Base-by-base conservation (phyloP, 2,113 vertebrate species). In the Melanerpes formicivorus region DNA sequence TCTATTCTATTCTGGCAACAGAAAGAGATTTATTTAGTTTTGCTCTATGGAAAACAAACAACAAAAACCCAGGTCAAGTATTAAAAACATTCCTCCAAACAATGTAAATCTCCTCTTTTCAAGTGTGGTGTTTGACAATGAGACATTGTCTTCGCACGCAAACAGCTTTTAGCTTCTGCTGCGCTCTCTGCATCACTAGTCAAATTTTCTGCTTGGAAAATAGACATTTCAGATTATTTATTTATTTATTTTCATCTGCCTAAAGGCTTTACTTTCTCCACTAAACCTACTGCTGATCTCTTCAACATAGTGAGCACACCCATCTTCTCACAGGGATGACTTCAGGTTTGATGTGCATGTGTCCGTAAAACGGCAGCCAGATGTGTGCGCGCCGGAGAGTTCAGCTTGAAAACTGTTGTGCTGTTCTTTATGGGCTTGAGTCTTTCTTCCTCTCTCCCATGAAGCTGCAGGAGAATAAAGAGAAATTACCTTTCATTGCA, bases 401-500 rank as follows among this genome's bases (percentile, higher is more conserved):
- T 66, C 46, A 34, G 48, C 80, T 13, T 84, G 52, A 58, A 77
- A 78, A 71, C 5, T 37, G 14, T 37, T 56, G 30, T 75, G 69
- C 1, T 40, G 56, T 29, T 91, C 66, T 84, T 91, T 37, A 54
- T 48, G 73, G 70, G 85, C 8, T 4, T 30, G 79, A 87, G 55
- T 62, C 58, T 80, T 93, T 48, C 85, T 87, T 26, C 23, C 25
- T 50, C 91, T 95, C 80, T 73, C 44, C 55, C 26, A 54, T 81
- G 83, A 79, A 80, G 67, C 88, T 73, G 79, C 92, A 32, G 86
- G 87, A 90, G 66, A 63, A 91, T 88, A 95, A 97, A 96, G 96
- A 96, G 34, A 75, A 94, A 95, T 95, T 84, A 95, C 82, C 29
- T 40, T 89, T 89, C 72, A 92, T 40, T 92, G 92, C 79, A 93